phyloP scores from a whole-genome alignment of 64 coral and sea anemone species.

The Pocillopora verrucosa region DNA sequence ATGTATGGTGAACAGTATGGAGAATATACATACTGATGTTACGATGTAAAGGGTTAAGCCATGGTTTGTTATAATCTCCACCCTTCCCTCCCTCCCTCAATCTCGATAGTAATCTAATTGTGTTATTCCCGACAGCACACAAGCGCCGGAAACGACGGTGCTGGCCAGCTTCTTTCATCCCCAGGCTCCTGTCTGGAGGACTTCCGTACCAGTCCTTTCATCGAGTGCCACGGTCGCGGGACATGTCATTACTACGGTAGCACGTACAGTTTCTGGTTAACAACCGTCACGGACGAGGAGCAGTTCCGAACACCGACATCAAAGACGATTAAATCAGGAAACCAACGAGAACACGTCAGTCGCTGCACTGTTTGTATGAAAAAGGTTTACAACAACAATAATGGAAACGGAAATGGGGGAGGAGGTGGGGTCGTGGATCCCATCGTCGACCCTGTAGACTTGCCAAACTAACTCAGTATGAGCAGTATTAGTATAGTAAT shows the following conservation, averaged over 20 bases:
- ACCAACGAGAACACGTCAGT: constrained; percentile 69
- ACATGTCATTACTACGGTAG: constrained; percentile 96
- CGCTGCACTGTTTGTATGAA: constrained; percentile 68
- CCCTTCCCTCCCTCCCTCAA: not conserved
- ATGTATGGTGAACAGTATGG: no score
- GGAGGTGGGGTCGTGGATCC: not conserved
- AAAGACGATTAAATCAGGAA: constrained; percentile 81
- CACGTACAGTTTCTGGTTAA: constrained; percentile 94
- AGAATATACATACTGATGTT: no score
- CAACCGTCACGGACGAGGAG: constrained; percentile 64
- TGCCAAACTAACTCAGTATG: constrained; percentile 8
- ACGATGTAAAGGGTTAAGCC: no score
- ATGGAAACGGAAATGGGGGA: not conserved
- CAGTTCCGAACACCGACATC: constrained; percentile 63
- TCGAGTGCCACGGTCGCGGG: constrained; percentile 97
- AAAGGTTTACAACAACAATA: not conserved
- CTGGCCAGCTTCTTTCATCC: constrained; percentile 82
- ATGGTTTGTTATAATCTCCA: no score
- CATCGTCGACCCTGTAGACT: not conserved
- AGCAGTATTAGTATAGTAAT: not conserved
- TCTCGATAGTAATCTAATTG: not conserved
- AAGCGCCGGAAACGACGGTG: constrained; percentile 79
- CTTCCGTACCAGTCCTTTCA: constrained; percentile 93
- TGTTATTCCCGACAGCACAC: constrained; percentile 75
- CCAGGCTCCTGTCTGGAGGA: constrained; percentile 79